Base-by-base conservation (phyloP, 2,888 invertebrate genomes). In the Periphyllus acericola region DNA sequence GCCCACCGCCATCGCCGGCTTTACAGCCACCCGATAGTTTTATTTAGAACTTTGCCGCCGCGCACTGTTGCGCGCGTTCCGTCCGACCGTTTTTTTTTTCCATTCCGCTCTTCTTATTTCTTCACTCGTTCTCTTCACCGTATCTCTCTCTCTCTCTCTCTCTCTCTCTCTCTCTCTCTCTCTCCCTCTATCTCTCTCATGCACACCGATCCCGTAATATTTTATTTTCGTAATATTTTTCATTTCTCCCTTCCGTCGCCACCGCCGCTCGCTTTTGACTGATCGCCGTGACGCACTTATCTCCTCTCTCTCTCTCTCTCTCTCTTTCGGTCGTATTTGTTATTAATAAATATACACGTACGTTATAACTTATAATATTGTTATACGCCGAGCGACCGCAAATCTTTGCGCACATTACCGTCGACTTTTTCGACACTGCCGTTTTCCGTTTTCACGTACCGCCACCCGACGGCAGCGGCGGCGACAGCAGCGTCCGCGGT, bases 11-110 rank as follows among this genome's bases (percentile, higher is more conserved):
- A 34, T 74, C 11, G 46, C 76, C 71, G 11, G 52, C 68, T 85
- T 78, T 72, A 71, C 52, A 79, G 86, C 52, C 79, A 52, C 79
- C 86, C 85, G 78, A 79, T 72, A 79, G 79, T 87, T 80, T 80
- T 87, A 80, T 74, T 87, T 80, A 80, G 80, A 87, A 87, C 86
- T 80, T 71, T 55, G 80, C 79, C 78, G 71, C 79, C 78, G 85
- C 71, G 52, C 68, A 52, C 84, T 75, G 84, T 76, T 76, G 75
- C 75, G 75, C 68, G 66, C 80, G 34, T 17, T 36, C 66, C 25
- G 11, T 34, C 19, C 74, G 60, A 60, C n/a, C n/a, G 76, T 76
- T 66, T 52, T 60, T 21, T 46, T 81, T 68, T 29, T 9, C 29
- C 25, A 19, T 46, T 60, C 40, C 66, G n/a, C n/a, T 72, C 25